These are phyloP conservation scores for Eristalis tenax DNA, from an alignment of 2,888 invertebrate genomes.

Conservation along the genomic window DNA sequence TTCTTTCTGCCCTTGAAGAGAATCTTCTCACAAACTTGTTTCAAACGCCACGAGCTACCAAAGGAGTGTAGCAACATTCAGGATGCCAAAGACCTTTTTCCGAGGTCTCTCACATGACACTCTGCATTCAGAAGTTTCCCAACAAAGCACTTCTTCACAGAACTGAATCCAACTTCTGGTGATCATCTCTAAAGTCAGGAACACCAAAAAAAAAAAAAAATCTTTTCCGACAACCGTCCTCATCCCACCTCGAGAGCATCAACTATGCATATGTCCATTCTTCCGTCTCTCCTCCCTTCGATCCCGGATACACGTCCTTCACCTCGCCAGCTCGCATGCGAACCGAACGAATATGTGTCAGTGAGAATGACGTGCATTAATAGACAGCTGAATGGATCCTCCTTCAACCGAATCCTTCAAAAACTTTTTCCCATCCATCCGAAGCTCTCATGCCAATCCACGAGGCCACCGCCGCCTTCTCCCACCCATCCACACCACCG, in stretches of 20 bases:
- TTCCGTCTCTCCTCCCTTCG: neutral
- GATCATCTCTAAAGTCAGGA: neutral
- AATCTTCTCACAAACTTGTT: neutral
- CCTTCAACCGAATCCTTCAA: slow-evolving; percentile 39
- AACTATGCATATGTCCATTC: slow-evolving; percentile 10
- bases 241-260: neutral
- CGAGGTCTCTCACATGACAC: neutral
- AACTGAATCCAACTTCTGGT: neutral
- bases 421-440: slow-evolving; percentile 6
- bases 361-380: slow-evolving; percentile 46
- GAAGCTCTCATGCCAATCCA: neutral
- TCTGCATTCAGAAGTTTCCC: neutral
- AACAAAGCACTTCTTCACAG: neutral
- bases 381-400: slow-evolving; percentile 52
- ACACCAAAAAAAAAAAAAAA: neutral
- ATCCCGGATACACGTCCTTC: neutral
- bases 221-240: neutral
- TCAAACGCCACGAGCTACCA: neutral
- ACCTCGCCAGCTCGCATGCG: slow-evolving; percentile 19
- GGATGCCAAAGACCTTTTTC: neutral
- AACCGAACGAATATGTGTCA: slow-evolving; percentile 34
- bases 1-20: neutral
- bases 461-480: too few relatives aligned
- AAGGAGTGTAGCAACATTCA: neutral
- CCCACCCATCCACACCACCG: too few relatives aligned